Evolutionary conservation across 2,797 vertebrate species (phyloP).

Genomic region (Bradypus variegatus): DNA sequence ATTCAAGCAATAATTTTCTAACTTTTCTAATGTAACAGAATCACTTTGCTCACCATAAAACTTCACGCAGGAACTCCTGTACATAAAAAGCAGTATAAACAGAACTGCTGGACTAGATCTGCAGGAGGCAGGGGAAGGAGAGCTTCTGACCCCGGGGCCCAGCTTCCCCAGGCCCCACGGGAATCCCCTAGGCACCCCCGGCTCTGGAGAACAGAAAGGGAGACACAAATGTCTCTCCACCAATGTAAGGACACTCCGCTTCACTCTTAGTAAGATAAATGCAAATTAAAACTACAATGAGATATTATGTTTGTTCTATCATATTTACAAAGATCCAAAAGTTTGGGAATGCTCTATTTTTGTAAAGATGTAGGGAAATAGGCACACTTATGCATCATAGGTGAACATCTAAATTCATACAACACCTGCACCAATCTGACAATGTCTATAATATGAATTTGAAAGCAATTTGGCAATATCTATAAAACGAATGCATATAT

Average conservation of each 20-base stretch:
- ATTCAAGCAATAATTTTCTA: background rate
- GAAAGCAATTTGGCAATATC: background rate
- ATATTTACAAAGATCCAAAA: background rate
- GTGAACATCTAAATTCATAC: background rate
- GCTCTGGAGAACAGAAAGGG: background rate
- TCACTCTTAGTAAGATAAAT: conserved; percentile 2
- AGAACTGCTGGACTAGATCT: background rate
- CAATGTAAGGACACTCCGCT: background rate
- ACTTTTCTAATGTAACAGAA: background rate
- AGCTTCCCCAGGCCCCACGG: no score
- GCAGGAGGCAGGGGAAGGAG: background rate
- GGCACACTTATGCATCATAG: background rate
- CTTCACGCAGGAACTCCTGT: background rate
- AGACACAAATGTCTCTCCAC: background rate
- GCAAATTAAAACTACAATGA: background rate
- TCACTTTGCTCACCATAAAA: background rate
- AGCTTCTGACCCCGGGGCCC: background rate
- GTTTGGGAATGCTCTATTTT: background rate
- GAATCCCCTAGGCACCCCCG: background rate
- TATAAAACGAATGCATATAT: fast-evolving
- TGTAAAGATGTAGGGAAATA: background rate
- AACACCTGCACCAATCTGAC: background rate
- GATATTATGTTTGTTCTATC: background rate
- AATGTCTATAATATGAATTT: background rate
- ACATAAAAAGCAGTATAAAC: background rate